Evolutionary conservation across 2,888 invertebrate species (phyloP).

Genomic region (Campoplex capitator): DNA sequence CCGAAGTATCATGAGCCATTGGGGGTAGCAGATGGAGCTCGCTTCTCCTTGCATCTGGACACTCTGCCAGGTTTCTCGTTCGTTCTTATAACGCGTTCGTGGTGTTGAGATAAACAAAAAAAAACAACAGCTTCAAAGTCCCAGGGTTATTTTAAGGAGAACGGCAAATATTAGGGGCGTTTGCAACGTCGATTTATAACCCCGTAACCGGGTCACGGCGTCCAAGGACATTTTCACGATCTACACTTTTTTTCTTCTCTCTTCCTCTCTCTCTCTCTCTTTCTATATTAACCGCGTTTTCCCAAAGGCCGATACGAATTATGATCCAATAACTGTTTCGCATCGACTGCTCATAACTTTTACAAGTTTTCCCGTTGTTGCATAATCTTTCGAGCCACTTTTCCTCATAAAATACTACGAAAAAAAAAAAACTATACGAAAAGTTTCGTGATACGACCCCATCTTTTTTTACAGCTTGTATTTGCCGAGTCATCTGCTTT

Average conservation of each 20-base stretch:
- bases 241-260: constrained; percentile 7
- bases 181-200: constrained; percentile 52
- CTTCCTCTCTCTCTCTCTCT: not conserved
- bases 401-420: not conserved
- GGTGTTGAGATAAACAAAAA: not conserved
- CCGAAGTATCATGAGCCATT: not conserved
- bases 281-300: not conserved
- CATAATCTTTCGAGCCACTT: constrained; percentile 7
- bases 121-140: not conserved
- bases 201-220: constrained; percentile 55
- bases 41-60: constrained; percentile 4
- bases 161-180: constrained; percentile 52
- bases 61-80: not conserved
- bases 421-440: not conserved
- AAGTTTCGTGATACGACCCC: not conserved
- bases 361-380: not conserved
- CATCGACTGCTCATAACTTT: not conserved
- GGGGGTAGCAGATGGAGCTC: constrained; percentile 16
- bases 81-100: constrained; percentile 1
- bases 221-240: constrained; percentile 20
- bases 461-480: not conserved
- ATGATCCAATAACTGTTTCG: constrained; percentile 20
- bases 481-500: not conserved
- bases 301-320: not conserved
- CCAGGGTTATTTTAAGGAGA: constrained; percentile 34